Conservation (phyloP, 2,888 invertebrate genomes). For the Smittia sp. region DNA sequence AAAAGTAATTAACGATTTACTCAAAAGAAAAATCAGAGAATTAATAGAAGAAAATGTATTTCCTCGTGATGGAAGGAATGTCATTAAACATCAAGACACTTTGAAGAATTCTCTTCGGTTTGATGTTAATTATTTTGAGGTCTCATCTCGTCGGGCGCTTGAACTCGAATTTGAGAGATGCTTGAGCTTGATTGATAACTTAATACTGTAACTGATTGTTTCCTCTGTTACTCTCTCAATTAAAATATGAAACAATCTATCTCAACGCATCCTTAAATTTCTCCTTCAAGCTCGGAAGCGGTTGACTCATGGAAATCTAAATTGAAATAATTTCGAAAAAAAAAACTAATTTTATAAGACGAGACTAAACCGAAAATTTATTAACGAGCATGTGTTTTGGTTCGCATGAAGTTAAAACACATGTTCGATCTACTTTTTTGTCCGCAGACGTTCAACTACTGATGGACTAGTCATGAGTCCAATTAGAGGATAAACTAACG, state of each 20-base stretch:
- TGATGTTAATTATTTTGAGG: not conserved
- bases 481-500: too few species aligned
- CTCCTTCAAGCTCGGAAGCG: not conserved
- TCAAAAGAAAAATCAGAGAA: constrained; percentile 2
- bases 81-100: constrained; percentile 12
- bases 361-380: not conserved
- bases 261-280: too few species aligned
- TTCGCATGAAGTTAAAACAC: not conserved
- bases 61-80: constrained; percentile 1
- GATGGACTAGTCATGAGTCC: too few species aligned
- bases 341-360: not conserved
- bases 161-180: not conserved
- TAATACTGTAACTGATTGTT: not conserved
- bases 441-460: too few species aligned
- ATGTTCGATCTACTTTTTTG: too few species aligned
- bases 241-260: not conserved
- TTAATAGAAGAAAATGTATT: not conserved
- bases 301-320: not conserved
- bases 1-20: constrained; percentile 7
- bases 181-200: constrained; percentile 9
- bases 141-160: too few species aligned
- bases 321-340: not conserved
- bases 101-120: not conserved
- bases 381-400: not conserved
- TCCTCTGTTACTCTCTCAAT: not conserved